Percentiles rank a stretch among this genome's conserved stretches.
phyloP scores from a whole-genome alignment of 2,113 vertebrate genomes.

The Brachyhypopomus gauderio region DNA sequence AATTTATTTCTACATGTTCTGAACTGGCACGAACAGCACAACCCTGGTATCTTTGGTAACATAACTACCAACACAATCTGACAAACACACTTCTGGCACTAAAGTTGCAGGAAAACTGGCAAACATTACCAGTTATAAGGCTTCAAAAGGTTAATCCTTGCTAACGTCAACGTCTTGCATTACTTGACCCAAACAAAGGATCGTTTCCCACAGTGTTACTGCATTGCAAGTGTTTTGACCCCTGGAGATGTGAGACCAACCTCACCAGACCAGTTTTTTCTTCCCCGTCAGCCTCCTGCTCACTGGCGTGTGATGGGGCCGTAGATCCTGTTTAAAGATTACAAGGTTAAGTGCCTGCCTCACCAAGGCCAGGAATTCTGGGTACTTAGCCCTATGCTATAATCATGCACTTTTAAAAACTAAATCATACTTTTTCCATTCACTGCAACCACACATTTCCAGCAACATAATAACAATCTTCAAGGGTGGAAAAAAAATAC shows the following conservation, averaged over 20 bases:
- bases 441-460: not conserved
- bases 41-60: not conserved
- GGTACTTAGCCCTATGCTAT: not conserved
- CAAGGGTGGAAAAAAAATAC: not conserved
- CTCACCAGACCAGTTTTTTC: constrained; percentile 56
- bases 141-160: not conserved
- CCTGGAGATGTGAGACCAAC: constrained; percentile 44
- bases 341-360: constrained; percentile 23
- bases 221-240: constrained; percentile 45
- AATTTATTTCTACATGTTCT: constrained; percentile 33
- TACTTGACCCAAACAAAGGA: not conserved
- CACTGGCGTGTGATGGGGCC: constrained; percentile 23
- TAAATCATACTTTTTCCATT: not conserved
- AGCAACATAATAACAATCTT: constrained; percentile 8
- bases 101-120: not conserved
- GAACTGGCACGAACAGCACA: constrained; percentile 2
- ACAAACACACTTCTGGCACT: not conserved
- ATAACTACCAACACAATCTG: not conserved
- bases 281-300: constrained; percentile 40
- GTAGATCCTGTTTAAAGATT: constrained; percentile 51
- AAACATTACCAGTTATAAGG: not conserved
- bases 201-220: constrained; percentile 21
- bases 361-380: not conserved
- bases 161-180: not conserved
- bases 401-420: not conserved